phyloP scores from a whole-genome alignment of 1,140 invertebrate genomes.

The Sipha flava region DNA sequence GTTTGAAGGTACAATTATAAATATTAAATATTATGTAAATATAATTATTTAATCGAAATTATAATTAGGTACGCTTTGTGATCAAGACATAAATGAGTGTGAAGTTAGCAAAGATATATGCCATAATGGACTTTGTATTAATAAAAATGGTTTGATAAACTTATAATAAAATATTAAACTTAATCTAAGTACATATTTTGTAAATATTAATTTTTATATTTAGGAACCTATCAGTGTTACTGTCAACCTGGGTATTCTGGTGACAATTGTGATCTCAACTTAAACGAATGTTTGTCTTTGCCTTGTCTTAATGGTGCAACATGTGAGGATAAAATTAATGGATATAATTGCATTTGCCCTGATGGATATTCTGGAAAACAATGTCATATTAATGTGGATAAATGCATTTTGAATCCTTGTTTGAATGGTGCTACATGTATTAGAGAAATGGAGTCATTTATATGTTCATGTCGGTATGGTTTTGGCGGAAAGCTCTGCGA shows the following conservation, averaged over 20 bases:
- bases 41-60: not conserved
- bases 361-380: constrained; percentile 62
- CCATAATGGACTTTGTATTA: constrained; percentile 73
- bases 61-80: constrained; percentile 54
- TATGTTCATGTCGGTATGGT: constrained; percentile 54
- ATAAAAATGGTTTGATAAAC: constrained; percentile 46
- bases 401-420: constrained; percentile 67
- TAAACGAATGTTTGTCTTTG: constrained; percentile 77
- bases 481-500: constrained; percentile 71
- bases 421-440: constrained; percentile 46
- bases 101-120: constrained; percentile 53
- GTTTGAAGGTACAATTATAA: constrained; percentile 47
- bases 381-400: constrained; percentile 79
- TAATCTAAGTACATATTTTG: not conserved
- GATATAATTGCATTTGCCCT: constrained; percentile 72
- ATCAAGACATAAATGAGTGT: constrained; percentile 73
- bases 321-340: constrained; percentile 77
- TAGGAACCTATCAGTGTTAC: constrained; percentile 73
- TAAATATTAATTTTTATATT: not conserved
- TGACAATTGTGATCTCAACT: constrained; percentile 70
- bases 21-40: too few species aligned
- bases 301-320: constrained; percentile 82
- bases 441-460: constrained; percentile 45
- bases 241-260: constrained; percentile 77
- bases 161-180: too few species aligned